Percentiles rank a stretch among this genome's conserved stretches.
Evolutionary conservation across 2,113 vertebrate species (phyloP).

Genomic region (Phaethon lepturus): DNA sequence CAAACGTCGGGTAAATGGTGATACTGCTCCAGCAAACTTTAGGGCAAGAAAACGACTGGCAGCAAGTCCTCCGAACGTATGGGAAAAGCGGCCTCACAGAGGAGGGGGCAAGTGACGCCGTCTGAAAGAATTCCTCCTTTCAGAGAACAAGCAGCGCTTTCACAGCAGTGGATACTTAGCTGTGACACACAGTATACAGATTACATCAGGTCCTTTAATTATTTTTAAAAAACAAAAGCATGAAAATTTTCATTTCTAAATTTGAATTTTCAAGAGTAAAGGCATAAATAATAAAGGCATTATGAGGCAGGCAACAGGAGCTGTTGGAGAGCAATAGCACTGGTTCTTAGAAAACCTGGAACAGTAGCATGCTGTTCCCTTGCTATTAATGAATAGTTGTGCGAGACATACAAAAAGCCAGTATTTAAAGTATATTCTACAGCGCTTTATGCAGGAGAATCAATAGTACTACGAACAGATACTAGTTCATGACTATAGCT

Average conservation of each 20-base stretch:
- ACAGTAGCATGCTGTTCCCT: conserved; percentile 21
- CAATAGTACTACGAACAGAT: neutral
- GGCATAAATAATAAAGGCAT: conserved; percentile 3
- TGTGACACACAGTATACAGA: neutral
- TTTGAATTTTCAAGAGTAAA: conserved; percentile 4
- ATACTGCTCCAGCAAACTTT: neutral
- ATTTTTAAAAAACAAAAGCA: conserved; percentile 9
- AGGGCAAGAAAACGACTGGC: neutral
- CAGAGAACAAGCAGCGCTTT: conserved; percentile 61
- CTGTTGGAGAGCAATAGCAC: neutral
- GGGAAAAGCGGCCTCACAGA: neutral
- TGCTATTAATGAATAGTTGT: conserved; percentile 2
- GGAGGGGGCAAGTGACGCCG: neutral
- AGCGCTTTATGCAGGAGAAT: neutral
- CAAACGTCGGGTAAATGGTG: neutral
- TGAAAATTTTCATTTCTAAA: neutral
- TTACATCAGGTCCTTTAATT: conserved; percentile 35
- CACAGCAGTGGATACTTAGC: conserved; percentile 26
- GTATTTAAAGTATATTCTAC: conserved; percentile 8
- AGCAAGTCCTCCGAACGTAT: neutral
- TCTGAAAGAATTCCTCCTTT: conserved; percentile 62
- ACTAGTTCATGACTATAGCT: neutral
- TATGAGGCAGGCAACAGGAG: neutral
- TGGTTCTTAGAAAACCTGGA: conserved; percentile 18
- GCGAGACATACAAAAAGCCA: neutral